Percentiles rank a stretch among this genome's conserved stretches.
These are phyloP conservation scores for Emydura subglobosa DNA, from an alignment of 2,113 vertebrate species.

Conservation along the genomic window DNA sequence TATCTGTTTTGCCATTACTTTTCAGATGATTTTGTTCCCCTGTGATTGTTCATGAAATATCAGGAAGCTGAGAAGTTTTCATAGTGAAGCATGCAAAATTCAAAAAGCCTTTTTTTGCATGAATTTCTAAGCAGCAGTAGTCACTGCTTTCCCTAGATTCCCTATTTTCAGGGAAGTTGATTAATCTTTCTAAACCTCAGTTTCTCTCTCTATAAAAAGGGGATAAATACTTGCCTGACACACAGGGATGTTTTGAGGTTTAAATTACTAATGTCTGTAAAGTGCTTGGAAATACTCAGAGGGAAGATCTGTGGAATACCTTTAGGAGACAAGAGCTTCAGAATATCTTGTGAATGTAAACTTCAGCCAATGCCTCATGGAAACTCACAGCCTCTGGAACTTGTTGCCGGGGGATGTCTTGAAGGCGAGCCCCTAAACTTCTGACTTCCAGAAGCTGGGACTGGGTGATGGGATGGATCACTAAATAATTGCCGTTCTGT, in stretches of 20 bases:
- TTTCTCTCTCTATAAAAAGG: not conserved
- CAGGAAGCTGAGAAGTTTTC: not conserved
- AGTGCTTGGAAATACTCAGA: not conserved
- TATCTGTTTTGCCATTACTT: not conserved
- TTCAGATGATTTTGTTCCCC: not conserved
- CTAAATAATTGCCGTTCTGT: not conserved
- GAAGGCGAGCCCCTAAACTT: not conserved
- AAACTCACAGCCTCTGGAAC: not conserved
- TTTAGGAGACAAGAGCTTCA: not conserved
- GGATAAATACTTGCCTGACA: slow-evolving; percentile 13
- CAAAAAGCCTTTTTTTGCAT: not conserved
- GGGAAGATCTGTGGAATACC: not conserved
- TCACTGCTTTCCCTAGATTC: not conserved
- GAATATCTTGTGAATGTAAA: slow-evolving; percentile 9
- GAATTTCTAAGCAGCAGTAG: not conserved
- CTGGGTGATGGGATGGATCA: not conserved
- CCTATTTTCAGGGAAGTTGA: not conserved
- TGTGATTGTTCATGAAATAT: slow-evolving; percentile 7
- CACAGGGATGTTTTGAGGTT: slow-evolving; percentile 29
- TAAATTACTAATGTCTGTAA: not conserved
- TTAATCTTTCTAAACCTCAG: not conserved
- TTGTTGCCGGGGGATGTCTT: not conserved
- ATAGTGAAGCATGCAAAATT: not conserved
- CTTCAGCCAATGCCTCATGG: not conserved
- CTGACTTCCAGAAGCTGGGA: not conserved